phyloP scores from a whole-genome alignment of 2,888 invertebrate species.

The Ophion ellenae region DNA sequence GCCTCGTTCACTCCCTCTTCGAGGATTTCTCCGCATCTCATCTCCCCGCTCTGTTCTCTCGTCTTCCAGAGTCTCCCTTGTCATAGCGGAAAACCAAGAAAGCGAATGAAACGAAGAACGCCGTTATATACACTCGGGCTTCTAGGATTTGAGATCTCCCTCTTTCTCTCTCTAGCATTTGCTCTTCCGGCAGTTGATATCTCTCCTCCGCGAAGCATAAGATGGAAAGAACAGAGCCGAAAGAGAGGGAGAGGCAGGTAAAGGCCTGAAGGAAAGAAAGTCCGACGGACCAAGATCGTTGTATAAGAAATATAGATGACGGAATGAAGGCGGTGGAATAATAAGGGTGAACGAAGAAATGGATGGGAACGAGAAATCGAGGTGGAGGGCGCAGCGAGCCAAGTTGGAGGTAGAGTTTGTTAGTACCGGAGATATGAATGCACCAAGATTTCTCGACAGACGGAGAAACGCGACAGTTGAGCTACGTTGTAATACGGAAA shows the following conservation, averaged over 20 bases:
- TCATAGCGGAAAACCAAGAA: constrained; percentile 48
- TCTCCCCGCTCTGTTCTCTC: constrained; percentile 52
- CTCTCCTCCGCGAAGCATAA: constrained; percentile 60
- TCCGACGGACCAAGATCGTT: constrained; percentile 38
- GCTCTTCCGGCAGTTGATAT: constrained; percentile 37
- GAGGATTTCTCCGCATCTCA: constrained; percentile 61
- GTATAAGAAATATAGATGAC: constrained; percentile 38
- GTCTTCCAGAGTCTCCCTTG: constrained; percentile 44
- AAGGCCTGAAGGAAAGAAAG: constrained; percentile 37
- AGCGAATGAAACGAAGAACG: constrained; percentile 49
- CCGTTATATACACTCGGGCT: constrained; percentile 31
- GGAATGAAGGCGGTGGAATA: constrained; percentile 52
- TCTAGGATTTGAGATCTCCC: constrained; percentile 44
- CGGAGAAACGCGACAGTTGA: constrained; percentile 36
- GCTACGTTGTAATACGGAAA: not conserved
- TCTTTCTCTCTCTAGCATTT: constrained; percentile 17
- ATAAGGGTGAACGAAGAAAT: constrained; percentile 47
- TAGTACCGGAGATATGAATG: constrained; percentile 41
- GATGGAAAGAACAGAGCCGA: constrained; percentile 45
- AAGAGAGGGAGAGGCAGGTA: constrained; percentile 8
- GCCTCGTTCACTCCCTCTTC: constrained; percentile 56
- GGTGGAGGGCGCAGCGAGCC: not conserved
- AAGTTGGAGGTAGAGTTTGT: constrained; percentile 42
- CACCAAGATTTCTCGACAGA: constrained; percentile 50
- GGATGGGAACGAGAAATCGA: constrained; percentile 54